phyloP scores from a whole-genome alignment of 2,113 vertebrate species.

The Anarhynchus alexandrinus region DNA sequence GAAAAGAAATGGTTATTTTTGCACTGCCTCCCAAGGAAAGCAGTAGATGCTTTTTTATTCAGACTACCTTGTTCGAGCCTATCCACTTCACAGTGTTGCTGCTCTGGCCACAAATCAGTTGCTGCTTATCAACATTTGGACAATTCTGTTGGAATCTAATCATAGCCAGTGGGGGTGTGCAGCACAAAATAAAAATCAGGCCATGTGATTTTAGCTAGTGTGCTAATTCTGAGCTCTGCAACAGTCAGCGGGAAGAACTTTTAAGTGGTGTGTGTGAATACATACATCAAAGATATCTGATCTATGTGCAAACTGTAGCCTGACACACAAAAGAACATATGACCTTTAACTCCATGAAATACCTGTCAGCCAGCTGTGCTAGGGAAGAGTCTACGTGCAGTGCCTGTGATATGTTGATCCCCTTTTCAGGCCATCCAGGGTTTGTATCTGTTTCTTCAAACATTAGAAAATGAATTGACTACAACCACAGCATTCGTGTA shows the following conservation, averaged over 20 bases:
- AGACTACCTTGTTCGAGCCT: neutral
- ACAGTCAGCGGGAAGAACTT: neutral
- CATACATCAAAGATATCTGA: neutral
- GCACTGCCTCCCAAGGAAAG: neutral
- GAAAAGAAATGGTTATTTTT: neutral
- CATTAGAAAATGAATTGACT: conserved; percentile 25
- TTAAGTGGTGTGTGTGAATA: neutral
- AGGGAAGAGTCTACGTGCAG: neutral
- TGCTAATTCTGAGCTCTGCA: neutral
- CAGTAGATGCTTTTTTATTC: neutral
- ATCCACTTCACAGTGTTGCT: neutral
- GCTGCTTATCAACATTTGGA: neutral
- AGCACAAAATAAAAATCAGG: neutral
- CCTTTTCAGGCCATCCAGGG: neutral
- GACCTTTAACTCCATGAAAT: conserved; percentile 7
- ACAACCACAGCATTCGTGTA: neutral
- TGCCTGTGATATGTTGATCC: neutral
- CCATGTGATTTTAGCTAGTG: neutral
- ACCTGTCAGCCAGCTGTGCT: neutral
- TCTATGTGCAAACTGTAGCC: neutral
- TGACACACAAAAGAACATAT: neutral
- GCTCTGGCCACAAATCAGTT: neutral
- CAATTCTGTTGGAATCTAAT: neutral
- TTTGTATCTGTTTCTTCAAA: neutral
- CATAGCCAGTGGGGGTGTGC: neutral